Evolutionary conservation across 2,113 vertebrate species (phyloP).

Genomic region (Elachura formosa): DNA sequence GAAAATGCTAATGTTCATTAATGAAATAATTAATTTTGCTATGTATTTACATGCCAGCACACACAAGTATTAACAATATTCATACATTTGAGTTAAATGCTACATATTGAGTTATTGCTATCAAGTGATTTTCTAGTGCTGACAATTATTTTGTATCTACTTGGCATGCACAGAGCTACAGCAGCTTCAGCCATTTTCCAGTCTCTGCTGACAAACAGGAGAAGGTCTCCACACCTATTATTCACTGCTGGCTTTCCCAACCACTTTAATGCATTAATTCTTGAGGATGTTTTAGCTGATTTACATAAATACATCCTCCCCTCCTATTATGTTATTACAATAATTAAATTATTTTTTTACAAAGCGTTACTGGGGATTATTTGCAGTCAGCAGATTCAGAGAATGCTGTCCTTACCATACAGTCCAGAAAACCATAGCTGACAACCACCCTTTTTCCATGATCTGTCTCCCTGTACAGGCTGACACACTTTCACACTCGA

Average conservation of each 20-base stretch:
- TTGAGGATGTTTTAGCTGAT: not conserved
- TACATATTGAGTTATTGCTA: not conserved
- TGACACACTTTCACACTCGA: not conserved
- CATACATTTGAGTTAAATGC: not conserved
- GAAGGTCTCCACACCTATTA: not conserved
- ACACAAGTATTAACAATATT: not conserved
- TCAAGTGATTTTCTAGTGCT: not conserved
- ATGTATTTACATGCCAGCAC: not conserved
- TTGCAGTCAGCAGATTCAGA: not conserved
- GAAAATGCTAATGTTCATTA: not conserved
- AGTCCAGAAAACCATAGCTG: not conserved
- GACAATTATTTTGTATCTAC: not conserved
- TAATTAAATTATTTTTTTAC: not conserved
- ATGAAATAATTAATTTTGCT: not conserved
- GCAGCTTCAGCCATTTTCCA: not conserved
- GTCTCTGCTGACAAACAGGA: not conserved
- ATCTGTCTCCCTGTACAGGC: not conserved
- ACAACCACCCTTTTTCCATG: not conserved
- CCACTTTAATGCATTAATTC: not conserved
- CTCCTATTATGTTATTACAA: not conserved
- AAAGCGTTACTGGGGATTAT: not conserved
- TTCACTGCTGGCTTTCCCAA: not conserved
- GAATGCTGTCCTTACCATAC: not conserved
- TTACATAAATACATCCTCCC: not conserved
- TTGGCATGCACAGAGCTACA: not conserved